phyloP scores from a whole-genome alignment of 2,113 vertebrate species.

The Oncorhynchus kisutch region DNA sequence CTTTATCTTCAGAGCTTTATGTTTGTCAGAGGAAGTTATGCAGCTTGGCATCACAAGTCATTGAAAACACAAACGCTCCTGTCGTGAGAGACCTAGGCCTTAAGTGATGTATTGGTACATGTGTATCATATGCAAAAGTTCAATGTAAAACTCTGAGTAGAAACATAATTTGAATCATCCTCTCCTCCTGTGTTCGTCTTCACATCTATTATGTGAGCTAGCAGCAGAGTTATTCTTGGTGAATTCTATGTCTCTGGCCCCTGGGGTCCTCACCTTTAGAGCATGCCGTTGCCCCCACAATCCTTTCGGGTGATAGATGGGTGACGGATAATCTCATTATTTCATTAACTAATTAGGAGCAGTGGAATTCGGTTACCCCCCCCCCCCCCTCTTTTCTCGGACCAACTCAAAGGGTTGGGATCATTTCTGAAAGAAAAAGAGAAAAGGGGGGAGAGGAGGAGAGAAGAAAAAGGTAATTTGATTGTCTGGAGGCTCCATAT shows the following conservation, averaged over 20 bases:
- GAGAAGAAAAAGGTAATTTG: constrained; percentile 60
- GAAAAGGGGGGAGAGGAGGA: constrained; percentile 26
- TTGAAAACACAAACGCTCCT: not conserved
- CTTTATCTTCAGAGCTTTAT: not conserved
- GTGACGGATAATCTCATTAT: constrained; percentile 67
- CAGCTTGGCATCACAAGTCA: not conserved
- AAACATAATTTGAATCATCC: too few species aligned
- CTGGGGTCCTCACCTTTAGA: constrained; percentile 23
- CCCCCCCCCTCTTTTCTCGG: constrained; percentile 4
- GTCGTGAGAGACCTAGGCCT: too few species aligned
- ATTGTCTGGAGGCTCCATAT: constrained; percentile 72
- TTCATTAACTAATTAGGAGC: constrained; percentile 72
- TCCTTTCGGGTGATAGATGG: constrained; percentile 50
- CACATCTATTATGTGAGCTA: not conserved
- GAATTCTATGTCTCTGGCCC: not conserved
- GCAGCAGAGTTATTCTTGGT: not conserved
- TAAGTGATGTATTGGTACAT: too few species aligned
- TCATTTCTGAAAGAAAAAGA: constrained; percentile 64
- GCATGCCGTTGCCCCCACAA: constrained; percentile 3
- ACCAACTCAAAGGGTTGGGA: constrained; percentile 50
- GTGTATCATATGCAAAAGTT: too few species aligned
- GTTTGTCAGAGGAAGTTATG: not conserved
- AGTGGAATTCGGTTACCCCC: constrained; percentile 54
- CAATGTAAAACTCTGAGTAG: too few species aligned
- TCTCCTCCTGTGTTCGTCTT: too few species aligned